Conservation (phyloP, 2,113 vertebrate species). For the Barnardius zonarius region DNA sequence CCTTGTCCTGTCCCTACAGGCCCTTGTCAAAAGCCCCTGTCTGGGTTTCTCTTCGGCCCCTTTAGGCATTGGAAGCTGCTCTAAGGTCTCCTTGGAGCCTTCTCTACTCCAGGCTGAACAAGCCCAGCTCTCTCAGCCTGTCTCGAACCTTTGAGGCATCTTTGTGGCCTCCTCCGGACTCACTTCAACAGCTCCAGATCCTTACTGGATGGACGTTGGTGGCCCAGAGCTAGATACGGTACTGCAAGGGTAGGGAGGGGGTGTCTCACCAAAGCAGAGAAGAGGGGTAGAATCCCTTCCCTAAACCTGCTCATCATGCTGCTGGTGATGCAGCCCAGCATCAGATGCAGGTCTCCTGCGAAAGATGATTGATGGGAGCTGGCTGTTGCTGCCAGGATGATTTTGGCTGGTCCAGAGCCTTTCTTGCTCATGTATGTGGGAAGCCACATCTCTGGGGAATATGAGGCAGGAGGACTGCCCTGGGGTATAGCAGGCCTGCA, state of each 20-base stretch:
- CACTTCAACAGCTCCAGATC: neutral
- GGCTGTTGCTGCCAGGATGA: neutral
- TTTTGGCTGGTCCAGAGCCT: neutral
- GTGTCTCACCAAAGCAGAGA: neutral
- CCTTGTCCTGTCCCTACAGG: neutral
- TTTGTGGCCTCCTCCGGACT: neutral
- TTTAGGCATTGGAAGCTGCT: neutral
- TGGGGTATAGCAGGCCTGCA: neutral
- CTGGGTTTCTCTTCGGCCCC: fast-evolving
- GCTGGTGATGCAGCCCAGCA: neutral
- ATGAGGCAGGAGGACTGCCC: neutral
- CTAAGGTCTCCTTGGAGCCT: neutral
- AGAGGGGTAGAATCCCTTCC: neutral
- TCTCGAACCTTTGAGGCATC: neutral
- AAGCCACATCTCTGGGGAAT: neutral
- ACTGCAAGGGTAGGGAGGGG: neutral
- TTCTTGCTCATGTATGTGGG: fast-evolving
- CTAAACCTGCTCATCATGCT: neutral
- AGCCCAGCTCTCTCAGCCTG: neutral
- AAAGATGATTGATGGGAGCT: neutral
- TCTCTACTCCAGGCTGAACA: neutral
- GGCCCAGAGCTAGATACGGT: neutral
- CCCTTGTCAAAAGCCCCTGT: neutral
- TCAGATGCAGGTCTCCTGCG: neutral
- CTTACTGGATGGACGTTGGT: neutral